A percentile compares a stretch with the other conserved stretches of the same genome.
These are phyloP conservation scores for Pica pica DNA, from an alignment of 2,113 vertebrate species.

Conservation along the genomic window DNA sequence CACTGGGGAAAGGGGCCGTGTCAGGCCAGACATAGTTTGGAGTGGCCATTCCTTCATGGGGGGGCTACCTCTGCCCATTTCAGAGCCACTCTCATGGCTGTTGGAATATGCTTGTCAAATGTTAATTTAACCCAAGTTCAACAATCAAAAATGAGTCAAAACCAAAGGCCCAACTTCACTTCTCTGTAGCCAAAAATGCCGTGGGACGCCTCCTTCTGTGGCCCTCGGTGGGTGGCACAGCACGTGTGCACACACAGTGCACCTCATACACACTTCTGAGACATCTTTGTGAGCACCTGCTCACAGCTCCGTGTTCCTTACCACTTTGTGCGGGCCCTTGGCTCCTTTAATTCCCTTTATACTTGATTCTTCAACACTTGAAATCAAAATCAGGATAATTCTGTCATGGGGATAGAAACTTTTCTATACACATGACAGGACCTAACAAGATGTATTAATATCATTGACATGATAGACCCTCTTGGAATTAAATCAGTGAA, in stretches of 20 bases:
- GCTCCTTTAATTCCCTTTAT: neutral
- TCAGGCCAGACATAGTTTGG: accelerated
- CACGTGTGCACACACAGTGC: accelerated
- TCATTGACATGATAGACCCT: neutral
- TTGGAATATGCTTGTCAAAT: accelerated
- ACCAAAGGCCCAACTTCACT: neutral
- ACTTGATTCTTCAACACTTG: neutral
- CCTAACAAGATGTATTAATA: neutral
- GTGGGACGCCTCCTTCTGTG: neutral
- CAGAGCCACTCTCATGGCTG: accelerated
- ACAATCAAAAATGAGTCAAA: neutral
- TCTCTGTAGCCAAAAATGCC: accelerated
- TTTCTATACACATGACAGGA: neutral
- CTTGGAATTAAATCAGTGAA: neutral
- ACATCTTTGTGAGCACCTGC: neutral
- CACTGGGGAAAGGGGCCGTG: neutral
- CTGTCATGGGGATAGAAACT: neutral
- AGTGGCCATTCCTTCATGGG: no score
- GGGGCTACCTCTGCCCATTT: neutral
- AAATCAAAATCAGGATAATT: neutral
- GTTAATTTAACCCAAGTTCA: neutral
- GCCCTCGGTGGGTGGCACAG: neutral
- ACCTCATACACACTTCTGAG: neutral
- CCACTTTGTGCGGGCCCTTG: accelerated
- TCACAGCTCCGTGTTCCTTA: accelerated